Evolutionary conservation across 23 tunicate species (phyloP), one percentile per base, ranked within the genome.

Genomic region (Halocynthia aurantium): DNA sequence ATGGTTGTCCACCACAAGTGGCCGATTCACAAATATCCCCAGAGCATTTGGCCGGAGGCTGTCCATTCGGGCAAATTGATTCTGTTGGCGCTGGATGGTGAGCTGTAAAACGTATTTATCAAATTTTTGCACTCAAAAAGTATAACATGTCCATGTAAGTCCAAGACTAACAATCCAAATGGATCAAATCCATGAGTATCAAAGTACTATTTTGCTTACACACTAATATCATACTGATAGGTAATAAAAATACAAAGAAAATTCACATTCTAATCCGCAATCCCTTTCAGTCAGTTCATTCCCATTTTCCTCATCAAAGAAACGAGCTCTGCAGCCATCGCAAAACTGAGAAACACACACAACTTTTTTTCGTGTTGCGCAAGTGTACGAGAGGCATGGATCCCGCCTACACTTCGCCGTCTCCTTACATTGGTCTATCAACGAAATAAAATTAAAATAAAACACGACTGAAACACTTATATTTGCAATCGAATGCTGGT

Each of bases 301-400:
- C 44, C 44, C 44, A 0, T 31, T 31, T 4, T 31, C 44, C 44
- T 31, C 44, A 31, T 54, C 78, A 49, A 54, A 74, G 21, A 74
- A 74, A 13, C 63, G 62, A 8, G 57, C 21, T 22, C 31, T 74
- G 22, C 78, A 74, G 60, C 22, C 55, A 54, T 74, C 78, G 22
- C 78, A 74, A 51, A 11, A 19, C 15, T 74, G 64, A 54, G 55
- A 44, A 20, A 55, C 22, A 18, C 78, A 74, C 18, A 51, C 50
- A 74, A 64, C 61, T 31, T 31, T 31, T 31, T 31, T 31, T 31
- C 44, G 1, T 31, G 44, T 31, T 31, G 70, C 49, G 6, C 70
- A 65, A 65, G 70, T 65, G 19, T 65, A 15, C 70, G 6, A 20
- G 10, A 65, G 70, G 31, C 70, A 65, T 10, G 70, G 70, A 65